A percentile compares a stretch with the other conserved stretches of the same genome.
phyloP scores from a whole-genome alignment of 2,888 invertebrate species.

The Vannuccia rotundouncinata region DNA sequence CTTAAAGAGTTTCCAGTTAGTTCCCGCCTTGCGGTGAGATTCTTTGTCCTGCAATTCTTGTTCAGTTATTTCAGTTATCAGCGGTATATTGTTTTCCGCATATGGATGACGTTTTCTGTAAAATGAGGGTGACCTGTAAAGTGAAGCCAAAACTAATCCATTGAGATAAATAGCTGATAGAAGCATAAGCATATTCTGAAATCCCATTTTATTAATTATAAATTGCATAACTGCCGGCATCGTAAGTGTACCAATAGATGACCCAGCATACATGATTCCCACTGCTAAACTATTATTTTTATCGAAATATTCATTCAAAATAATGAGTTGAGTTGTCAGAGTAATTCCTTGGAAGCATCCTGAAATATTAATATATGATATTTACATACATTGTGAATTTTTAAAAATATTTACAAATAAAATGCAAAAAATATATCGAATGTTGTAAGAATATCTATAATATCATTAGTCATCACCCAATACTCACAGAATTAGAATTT shows the following conservation, averaged over 20 bases:
- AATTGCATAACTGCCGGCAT: background rate
- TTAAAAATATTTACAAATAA: too few relatives aligned
- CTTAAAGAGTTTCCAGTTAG: background rate
- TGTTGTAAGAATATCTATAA: too few relatives aligned
- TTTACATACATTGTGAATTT: too few relatives aligned
- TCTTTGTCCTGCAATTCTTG: background rate
- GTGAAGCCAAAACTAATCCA: background rate
- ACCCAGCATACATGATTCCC: background rate
- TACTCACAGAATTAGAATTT: too few relatives aligned
- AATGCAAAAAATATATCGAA: background rate
- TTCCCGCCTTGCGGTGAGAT: background rate
- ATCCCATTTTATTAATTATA: background rate
- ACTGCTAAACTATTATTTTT: background rate
- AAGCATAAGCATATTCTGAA: constrained; percentile 1
- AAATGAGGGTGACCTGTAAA: background rate
- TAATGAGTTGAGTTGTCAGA: background rate
- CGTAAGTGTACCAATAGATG: background rate
- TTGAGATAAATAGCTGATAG: background rate
- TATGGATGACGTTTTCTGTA: background rate
- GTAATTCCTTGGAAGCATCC: background rate
- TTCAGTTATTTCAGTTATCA: background rate
- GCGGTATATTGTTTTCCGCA: background rate
- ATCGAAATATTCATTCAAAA: background rate
- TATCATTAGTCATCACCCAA: too few relatives aligned
- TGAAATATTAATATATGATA: too few relatives aligned